Base-by-base conservation (phyloP, 2,888 invertebrate genomes). In the Volucella zonaria region DNA sequence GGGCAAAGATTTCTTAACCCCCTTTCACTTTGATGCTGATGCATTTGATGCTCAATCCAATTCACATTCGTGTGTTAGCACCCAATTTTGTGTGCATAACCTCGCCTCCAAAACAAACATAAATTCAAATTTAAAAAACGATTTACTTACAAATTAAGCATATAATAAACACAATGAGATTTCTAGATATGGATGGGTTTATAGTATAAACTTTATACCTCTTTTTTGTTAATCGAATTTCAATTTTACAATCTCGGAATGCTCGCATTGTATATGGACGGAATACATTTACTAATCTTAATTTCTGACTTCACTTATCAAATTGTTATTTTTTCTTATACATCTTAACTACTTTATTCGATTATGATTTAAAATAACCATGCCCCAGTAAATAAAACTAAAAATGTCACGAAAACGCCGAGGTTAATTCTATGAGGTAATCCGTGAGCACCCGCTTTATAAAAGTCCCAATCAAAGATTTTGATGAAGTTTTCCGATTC, bases 401-500 rank as follows among this genome's bases (percentile, higher is more conserved):
- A 10, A 15, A 66, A 18, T 2, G 18, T 12, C 38, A 75, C 12
- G 1, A 79, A 31, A 6, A 79, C 12, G 23, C 54, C 45, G 4
- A 56, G 11, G 15, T 51, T 71, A 1, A 67, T n/a, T 15, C 59
- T 66, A 40, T 0, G 12, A 6, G 54, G 40, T 6, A 88, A n/a
- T n/a, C 80, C 86, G 58, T 78, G 73, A 18, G 89, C 89, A 1
- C 89, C 89, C 1, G 90, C 89, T 71, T 90, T 91, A 75, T 89
- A 90, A 82, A 91, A 92, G 77, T 93, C 93, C 92, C 94, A 95
- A 78, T 93, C 92, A 87, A 97, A 96, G 15, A 96, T 92, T 91
- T 95, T 95, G 40, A 96, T 93, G 67, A 93, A 94, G 89, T 95
- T 95, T 89, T 96, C 96, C 31, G 94, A 94, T 70, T 93, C 93